These are phyloP conservation scores for Hydra vulgaris DNA, from an alignment of 30 jellyfish, hydroid and myxozoan species.

Conservation along the genomic window DNA sequence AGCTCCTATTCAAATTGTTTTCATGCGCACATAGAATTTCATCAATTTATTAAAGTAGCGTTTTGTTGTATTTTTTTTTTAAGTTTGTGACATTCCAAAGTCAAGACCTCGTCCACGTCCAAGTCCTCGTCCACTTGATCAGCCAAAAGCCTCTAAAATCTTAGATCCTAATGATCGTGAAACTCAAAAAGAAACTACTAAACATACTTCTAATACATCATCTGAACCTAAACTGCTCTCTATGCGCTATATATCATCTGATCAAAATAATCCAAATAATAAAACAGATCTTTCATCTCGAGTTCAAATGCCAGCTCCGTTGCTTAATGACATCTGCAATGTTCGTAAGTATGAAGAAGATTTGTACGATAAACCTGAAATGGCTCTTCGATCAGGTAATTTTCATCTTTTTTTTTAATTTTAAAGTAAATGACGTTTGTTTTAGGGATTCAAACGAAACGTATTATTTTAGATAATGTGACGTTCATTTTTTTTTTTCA, in stretches of 20 bases:
- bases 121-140: slow-evolving; percentile 48
- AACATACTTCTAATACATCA: slow-evolving; percentile 42
- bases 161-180: slow-evolving; percentile 16
- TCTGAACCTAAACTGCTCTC: not conserved
- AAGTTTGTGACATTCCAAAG: slow-evolving; percentile 34
- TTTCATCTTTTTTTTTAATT: not conserved
- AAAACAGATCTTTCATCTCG: slow-evolving; percentile 3
- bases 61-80: not conserved
- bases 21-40: too few relatives aligned
- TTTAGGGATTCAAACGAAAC: too few relatives aligned
- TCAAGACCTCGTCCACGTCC: slow-evolving; percentile 92
- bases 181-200: not conserved
- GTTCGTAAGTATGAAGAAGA: slow-evolving; percentile 50
- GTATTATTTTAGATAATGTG: too few relatives aligned
- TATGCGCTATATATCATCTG: not conserved
- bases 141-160: slow-evolving; percentile 19
- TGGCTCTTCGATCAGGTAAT: slow-evolving; percentile 76
- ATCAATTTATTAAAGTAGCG: too few relatives aligned
- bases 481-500: not conserved
- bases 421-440: not conserved
- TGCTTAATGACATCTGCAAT: slow-evolving; percentile 13
- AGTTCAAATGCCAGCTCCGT: slow-evolving; percentile 39
- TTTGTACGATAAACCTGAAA: slow-evolving; percentile 84
- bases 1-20: too few relatives aligned
- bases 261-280: not conserved